phyloP scores from a whole-genome alignment of 2,113 vertebrate genomes.

The Motacilla alba region DNA sequence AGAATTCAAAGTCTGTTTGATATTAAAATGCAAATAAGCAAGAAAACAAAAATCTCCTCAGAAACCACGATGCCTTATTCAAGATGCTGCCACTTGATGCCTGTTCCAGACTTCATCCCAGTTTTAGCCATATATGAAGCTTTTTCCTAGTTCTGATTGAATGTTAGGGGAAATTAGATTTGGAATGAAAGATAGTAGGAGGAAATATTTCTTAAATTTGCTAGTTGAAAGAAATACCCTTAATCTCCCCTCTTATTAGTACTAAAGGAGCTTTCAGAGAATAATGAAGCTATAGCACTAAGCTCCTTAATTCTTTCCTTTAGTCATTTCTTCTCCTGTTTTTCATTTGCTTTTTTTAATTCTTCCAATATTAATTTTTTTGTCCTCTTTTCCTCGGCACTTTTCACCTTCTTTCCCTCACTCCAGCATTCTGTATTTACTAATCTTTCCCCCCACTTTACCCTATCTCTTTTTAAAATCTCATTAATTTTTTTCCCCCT shows the following conservation, averaged over 20 bases:
- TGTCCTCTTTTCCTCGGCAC: neutral
- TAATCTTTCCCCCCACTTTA: neutral
- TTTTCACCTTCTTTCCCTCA: neutral
- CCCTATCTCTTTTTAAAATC: neutral
- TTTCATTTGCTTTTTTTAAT: neutral
- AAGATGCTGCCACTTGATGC: neutral
- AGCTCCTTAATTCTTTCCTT: neutral
- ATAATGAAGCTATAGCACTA: slow-evolving; percentile 9
- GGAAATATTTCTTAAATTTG: neutral
- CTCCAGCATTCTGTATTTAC: neutral
- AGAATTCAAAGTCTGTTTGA: neutral
- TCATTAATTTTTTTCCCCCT: fast-evolving
- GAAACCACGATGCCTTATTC: neutral
- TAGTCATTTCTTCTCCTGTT: neutral
- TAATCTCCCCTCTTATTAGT: slow-evolving; percentile 33
- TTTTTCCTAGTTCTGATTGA: neutral
- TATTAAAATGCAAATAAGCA: neutral
- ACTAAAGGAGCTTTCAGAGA: neutral
- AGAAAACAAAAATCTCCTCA: neutral
- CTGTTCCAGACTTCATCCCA: neutral
- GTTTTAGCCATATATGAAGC: neutral
- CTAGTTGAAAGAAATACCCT: neutral
- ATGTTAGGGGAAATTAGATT: slow-evolving; percentile 22
- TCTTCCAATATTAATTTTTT: neutral
- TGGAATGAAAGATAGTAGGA: neutral